A percentile compares a stretch with the other conserved stretches of the same genome.
These are phyloP conservation scores for Oppia nitens DNA, from an alignment of 1,140 invertebrate genomes.

Conservation along the genomic window DNA sequence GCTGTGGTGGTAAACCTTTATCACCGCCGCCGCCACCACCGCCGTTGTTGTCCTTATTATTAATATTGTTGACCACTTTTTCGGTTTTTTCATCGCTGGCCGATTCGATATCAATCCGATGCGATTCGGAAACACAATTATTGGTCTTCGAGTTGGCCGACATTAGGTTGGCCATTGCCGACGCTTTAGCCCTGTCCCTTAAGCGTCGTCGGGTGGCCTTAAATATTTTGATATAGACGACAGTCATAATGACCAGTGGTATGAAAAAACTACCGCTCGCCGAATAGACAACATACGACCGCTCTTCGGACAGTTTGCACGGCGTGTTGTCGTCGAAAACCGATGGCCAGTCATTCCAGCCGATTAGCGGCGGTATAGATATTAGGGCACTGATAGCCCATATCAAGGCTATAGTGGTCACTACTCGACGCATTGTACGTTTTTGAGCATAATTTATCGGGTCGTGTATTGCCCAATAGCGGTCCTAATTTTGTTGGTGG, in stretches of 20 bases:
- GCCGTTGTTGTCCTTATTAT: neutral
- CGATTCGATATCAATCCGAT: conserved; percentile 8
- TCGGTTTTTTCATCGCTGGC: conserved; percentile 4
- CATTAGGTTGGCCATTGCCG: conserved; percentile 29
- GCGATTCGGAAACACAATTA: neutral
- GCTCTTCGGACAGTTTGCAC: conserved; percentile 55
- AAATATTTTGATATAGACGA: conserved; percentile 83
- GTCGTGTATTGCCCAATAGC: conserved; percentile 91
- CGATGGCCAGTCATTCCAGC: conserved; percentile 94
- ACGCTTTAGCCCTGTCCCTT: conserved; percentile 34
- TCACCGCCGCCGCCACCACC: too few relatives aligned
- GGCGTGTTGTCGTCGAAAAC: conserved; percentile 50
- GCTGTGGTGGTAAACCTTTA: too few relatives aligned
- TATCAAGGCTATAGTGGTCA: conserved; percentile 72
- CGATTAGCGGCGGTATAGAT: conserved; percentile 83
- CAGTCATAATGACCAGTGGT: conserved; percentile 86
- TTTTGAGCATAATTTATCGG: conserved; percentile 94
- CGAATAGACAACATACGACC: conserved; percentile 61
- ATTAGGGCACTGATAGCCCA: conserved; percentile 82
- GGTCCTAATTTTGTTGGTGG: conserved; percentile 16
- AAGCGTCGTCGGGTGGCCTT: conserved; percentile 65
- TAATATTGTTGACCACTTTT: neutral
- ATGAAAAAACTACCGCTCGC: conserved; percentile 88
- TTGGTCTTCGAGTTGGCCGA: conserved; percentile 26
- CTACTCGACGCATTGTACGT: conserved; percentile 72